Percentiles rank a stretch among this genome's conserved stretches.
These are phyloP conservation scores for Parelbella ahira DNA, from an alignment of 2,888 invertebrate genomes.

Conservation along the genomic window DNA sequence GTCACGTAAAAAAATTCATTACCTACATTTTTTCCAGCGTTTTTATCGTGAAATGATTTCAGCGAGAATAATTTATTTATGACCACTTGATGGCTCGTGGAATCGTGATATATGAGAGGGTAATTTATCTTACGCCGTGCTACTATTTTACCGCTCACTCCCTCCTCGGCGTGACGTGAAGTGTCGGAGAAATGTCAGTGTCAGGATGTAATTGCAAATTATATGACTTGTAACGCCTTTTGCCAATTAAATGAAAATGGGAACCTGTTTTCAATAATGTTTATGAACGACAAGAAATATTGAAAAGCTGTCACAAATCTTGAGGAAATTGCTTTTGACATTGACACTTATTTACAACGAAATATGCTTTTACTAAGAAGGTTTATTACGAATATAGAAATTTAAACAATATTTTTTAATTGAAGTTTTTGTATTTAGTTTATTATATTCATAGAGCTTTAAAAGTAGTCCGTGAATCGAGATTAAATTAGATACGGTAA, in stretches of 20 bases:
- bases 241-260: slow-evolving; percentile 4
- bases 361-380: too few relatives aligned
- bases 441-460: too few relatives aligned
- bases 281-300: slow-evolving; percentile 1
- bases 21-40: background rate
- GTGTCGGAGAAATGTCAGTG: slow-evolving; percentile 18
- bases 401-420: too few relatives aligned
- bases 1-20: background rate
- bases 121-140: slow-evolving; percentile 15
- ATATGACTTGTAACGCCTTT: slow-evolving; percentile 12
- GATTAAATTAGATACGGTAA: too few relatives aligned
- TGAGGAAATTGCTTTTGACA: slow-evolving; percentile 4
- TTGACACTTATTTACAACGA: slow-evolving; percentile 3
- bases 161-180: slow-evolving; percentile 1
- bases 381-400: too few relatives aligned
- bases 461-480: too few relatives aligned
- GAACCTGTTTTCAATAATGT: slow-evolving; percentile 4
- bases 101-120: slow-evolving; percentile 13
- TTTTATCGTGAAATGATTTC: slow-evolving; percentile 10
- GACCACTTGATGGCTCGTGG: slow-evolving; percentile 7
- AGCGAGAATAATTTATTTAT: slow-evolving; percentile 10
- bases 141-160: slow-evolving; percentile 12
- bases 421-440: too few relatives aligned
- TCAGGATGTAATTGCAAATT: slow-evolving; percentile 15
- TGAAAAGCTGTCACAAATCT: slow-evolving; percentile 2